Base-by-base conservation (phyloP, 2,797 vertebrate genomes). In the Pseudochaenichthys georgianus region DNA sequence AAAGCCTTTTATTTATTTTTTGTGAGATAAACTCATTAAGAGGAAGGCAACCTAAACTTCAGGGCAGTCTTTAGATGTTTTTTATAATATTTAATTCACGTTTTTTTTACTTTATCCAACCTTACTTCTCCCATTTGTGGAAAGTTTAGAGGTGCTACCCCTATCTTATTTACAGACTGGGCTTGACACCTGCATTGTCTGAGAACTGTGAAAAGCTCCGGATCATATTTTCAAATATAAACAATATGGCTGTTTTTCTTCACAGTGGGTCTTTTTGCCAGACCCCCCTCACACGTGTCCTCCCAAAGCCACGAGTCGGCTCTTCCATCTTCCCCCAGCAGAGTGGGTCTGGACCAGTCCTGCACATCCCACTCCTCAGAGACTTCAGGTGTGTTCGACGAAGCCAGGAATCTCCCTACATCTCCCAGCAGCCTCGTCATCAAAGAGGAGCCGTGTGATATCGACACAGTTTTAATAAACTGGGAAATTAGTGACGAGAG, bases 391-490 rank as follows among this genome's bases (percentile, higher is more conserved):
- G 3, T 42, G 0, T 70, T 67, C 0, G 88, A 87, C 7, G 38
- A 61, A 2, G 41, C 23, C 59, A 66, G 72, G 16, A 59, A 80
- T 19, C 53, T 46, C 48, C 68, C 78, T 0, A 1, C 60, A 0
- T 76, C 88, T 57, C 87, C 88, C 72, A 73, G 62, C 83, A 53
- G 73, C 77, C 46, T 84, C 2, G n/a, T 64, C 0, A 48, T 92
- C 72, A 95, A 95, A 61, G 90, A 94, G 13, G 94, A 95, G 73
- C 91, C 92, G 0, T 87, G 80, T 23, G 81, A 92, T 4, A 64
- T 90, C 0, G 86, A 87, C 48, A 19, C 86, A 0, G 74, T 92
- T 17, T 59, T 88, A 9, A 86, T 94, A 67, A 89, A 95, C 68
- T 89, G 82, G 89, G 93, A 93, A 62, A 78, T 90, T 77, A 82